Evolutionary conservation across 1,140 invertebrate genomes (phyloP), one percentile per base, ranked within the genome.

Genomic region (Meteorus sp.): DNA sequence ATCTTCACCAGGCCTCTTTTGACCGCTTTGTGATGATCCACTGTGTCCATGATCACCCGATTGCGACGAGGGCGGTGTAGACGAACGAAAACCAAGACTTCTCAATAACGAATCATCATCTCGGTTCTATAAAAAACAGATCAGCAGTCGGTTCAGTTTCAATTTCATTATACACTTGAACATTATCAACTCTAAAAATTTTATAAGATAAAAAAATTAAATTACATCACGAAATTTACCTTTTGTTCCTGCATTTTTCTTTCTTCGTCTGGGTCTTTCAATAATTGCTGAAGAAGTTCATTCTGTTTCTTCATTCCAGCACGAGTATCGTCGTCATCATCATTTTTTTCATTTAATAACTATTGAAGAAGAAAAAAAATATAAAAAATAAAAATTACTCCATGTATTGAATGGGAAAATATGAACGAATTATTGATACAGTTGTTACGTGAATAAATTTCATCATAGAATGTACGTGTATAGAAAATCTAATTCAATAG

Each of bases 271-370:
- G 85, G 80, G 17, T 85, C 84, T 61, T 90, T 90, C 27, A 95
- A 77, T 15, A 95, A 76, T 60, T 93, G 89, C 23, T 91, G 88
- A 35, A 94, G 82, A 44, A 94, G 80, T 68, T 93, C 91, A 67
- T 89, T 89, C 39, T 77, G 73, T 44, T 85, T 84, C 59, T 87
- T 86, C 23, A 84, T 69, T 47, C 82, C 83, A 25, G 75, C 80
- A 63, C 83, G 77, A 53, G 82, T 77, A 67, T 88, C 86, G 31
- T 87, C 78, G 61, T 86, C 85, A 63, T 92, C 90, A 62, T 94
- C 90, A 45, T 85, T 89, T 75, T 89, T 91, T 55, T 91, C 89
- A 70, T 93, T 94, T 22, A 95, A 79, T 70, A 95, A 84, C 90
- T 94, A 74, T 6, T 20, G 27, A 17, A 81, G 82, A 64, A 52